Percentiles rank a stretch among this genome's conserved stretches.
Conservation (phyloP, 2,113 vertebrate species). For the Ailurus styani region DNA sequence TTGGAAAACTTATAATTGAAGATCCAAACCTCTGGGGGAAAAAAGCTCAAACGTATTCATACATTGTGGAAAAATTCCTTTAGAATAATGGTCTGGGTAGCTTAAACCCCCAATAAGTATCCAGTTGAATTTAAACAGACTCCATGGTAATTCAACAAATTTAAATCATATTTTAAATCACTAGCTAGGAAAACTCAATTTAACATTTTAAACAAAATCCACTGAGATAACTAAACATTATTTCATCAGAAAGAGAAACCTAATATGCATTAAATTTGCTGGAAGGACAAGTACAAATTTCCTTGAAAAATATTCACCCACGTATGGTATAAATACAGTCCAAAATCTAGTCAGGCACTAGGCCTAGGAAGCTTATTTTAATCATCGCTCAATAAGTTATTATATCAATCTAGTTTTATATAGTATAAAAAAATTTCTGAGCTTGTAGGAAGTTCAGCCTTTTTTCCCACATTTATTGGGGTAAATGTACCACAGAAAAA, state of each 20-base stretch:
- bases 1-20: constrained; percentile 13
- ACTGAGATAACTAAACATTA: background rate
- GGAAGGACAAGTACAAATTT: background rate
- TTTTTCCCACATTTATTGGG: background rate
- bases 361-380: background rate
- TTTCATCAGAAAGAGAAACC: background rate
- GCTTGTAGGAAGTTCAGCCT: background rate
- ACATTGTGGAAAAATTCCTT: background rate
- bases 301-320: background rate
- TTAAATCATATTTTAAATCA: background rate
- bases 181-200: background rate
- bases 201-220: background rate
- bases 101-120: background rate
- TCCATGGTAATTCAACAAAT: background rate
- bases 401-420: background rate
- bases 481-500: background rate
- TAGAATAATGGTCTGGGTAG: background rate
- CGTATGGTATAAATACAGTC: background rate
- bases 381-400: background rate
- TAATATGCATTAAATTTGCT: background rate
- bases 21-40: background rate
- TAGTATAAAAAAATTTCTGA: background rate
- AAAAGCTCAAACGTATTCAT: background rate
- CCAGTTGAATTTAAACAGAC: background rate
- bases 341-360: constrained; percentile 6